phyloP scores from a whole-genome alignment of 2,113 vertebrate species.

The Pimephales promelas region DNA sequence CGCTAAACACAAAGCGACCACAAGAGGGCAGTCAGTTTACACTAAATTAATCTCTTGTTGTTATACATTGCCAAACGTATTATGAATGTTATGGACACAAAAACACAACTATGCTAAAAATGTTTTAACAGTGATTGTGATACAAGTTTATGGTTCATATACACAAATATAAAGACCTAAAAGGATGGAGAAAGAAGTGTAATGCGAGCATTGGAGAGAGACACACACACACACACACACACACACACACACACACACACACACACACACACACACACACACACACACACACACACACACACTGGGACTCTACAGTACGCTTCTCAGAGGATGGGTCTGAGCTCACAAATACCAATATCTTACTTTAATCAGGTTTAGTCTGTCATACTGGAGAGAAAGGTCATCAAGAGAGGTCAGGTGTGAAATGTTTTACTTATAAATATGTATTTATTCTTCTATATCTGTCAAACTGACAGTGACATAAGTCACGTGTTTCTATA shows the following conservation, averaged over 20 bases:
- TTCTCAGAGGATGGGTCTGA: neutral
- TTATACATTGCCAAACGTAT: neutral
- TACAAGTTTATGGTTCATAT: neutral
- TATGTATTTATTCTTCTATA: neutral
- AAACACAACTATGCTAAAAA: neutral
- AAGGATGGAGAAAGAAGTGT: neutral
- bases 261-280: no score
- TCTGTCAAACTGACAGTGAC: neutral
- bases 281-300: neutral
- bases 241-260: no score
- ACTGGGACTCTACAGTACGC: neutral
- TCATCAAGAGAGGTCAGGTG: conserved; percentile 21
- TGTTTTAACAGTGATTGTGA: neutral
- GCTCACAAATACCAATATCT: conserved; percentile 63
- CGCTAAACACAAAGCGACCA: conserved; percentile 32
- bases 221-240: no score
- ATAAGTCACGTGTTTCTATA: neutral
- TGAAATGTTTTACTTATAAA: neutral
- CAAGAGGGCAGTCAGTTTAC: conserved; percentile 31
- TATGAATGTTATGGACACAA: neutral
- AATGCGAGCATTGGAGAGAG: neutral
- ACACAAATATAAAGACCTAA: neutral
- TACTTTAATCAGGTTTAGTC: conserved; percentile 90
- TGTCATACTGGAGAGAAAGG: conserved; percentile 81
- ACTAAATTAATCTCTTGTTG: neutral